These are phyloP conservation scores for Turritopsis rubra DNA, from an alignment of 30 jellyfish, hydroid and myxozoan species.

Conservation along the genomic window DNA sequence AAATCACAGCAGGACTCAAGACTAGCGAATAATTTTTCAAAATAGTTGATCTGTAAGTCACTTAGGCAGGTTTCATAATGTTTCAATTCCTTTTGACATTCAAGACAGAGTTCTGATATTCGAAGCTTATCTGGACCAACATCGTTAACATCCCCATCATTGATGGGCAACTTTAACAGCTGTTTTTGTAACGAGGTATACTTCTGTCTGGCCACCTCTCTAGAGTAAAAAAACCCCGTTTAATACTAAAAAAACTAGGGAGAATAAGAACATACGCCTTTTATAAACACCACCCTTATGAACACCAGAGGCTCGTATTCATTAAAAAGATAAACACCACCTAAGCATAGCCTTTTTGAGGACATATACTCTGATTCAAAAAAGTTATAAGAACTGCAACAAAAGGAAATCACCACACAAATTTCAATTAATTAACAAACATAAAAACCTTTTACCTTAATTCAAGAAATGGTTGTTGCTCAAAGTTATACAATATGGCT, in stretches of 20 bases:
- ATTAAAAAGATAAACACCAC: too few relatives aligned
- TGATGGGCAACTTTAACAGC: slow-evolving; percentile 1
- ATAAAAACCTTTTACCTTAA: slow-evolving; percentile 38
- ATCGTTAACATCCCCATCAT: slow-evolving; percentile 16
- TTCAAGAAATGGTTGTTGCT: slow-evolving; percentile 82
- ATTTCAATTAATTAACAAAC: neutral
- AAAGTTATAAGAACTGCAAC: neutral
- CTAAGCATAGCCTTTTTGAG: too few relatives aligned
- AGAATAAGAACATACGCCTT: too few relatives aligned
- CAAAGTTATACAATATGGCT: slow-evolving; percentile 68
- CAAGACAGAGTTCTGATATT: slow-evolving; percentile 17
- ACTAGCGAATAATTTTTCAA: slow-evolving; percentile 26
- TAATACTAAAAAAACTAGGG: too few relatives aligned
- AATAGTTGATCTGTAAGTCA: slow-evolving; percentile 47
- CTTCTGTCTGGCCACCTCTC: slow-evolving; percentile 68
- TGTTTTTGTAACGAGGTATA: slow-evolving; percentile 12
- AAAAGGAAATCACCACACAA: too few relatives aligned
- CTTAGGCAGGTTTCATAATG: slow-evolving; percentile 39
- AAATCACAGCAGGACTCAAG: slow-evolving; percentile 43
- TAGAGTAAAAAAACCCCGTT: neutral
- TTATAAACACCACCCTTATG: too few relatives aligned
- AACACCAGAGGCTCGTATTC: too few relatives aligned
- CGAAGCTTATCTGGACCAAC: neutral
- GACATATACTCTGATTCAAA: neutral
- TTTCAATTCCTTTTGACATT: slow-evolving; percentile 45